These are phyloP conservation scores for Glaucopsyche alexis DNA, from an alignment of 2,888 invertebrate genomes.

Conservation along the genomic window DNA sequence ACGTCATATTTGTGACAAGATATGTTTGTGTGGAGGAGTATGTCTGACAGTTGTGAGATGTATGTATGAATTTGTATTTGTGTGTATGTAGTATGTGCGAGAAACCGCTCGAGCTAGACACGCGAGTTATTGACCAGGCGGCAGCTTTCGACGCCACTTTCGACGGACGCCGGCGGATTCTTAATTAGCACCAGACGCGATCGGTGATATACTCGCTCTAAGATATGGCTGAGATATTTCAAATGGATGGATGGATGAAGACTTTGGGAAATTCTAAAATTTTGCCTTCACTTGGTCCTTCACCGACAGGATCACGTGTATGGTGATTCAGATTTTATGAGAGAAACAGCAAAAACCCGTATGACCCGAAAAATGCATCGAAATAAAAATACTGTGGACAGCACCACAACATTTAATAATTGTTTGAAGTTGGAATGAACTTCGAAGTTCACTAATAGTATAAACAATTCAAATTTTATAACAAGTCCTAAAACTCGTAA, in stretches of 20 bases:
- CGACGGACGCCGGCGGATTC: conserved; percentile 65
- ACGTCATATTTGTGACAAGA: not conserved
- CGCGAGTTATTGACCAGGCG: conserved; percentile 66
- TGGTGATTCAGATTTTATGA: too few relatives aligned
- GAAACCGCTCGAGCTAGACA: conserved; percentile 40
- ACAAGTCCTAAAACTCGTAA: too few relatives aligned
- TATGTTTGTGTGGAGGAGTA: not conserved
- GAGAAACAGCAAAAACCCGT: too few relatives aligned
- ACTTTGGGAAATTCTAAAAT: too few relatives aligned
- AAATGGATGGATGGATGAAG: not conserved
- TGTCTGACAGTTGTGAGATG: not conserved
- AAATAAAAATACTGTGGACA: too few relatives aligned
- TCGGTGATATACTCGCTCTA: not conserved
- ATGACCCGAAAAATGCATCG: too few relatives aligned
- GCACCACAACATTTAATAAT: too few relatives aligned
- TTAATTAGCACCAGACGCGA: conserved; percentile 56
- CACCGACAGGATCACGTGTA: too few relatives aligned
- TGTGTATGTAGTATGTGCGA: conserved; percentile 23
- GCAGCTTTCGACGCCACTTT: conserved; percentile 75
- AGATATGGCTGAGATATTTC: not conserved
- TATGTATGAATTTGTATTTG: conserved; percentile 17
- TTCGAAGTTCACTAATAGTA: too few relatives aligned
- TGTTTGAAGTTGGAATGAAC: too few relatives aligned
- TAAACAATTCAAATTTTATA: too few relatives aligned
- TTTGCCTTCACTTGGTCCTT: too few relatives aligned